phyloP scores from a whole-genome alignment of 2,888 invertebrate genomes.

The Autographa gamma region DNA sequence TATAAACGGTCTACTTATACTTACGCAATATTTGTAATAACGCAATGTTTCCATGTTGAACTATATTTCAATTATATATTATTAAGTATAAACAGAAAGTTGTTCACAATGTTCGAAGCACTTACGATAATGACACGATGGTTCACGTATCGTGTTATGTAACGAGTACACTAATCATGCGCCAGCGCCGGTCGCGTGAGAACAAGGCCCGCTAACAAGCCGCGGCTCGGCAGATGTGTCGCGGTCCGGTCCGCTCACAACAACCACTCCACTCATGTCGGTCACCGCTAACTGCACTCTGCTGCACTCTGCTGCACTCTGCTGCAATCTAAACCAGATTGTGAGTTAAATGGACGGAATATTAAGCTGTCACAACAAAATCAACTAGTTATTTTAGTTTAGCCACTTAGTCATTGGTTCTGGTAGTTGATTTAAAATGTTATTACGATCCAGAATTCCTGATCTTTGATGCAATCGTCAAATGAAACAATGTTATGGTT shows the following conservation, averaged over 20 bases:
- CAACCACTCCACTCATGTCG: constrained; percentile 4
- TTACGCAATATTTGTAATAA: too few relatives aligned
- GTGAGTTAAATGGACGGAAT: background rate
- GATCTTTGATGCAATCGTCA: too few relatives aligned
- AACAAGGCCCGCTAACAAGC: constrained; percentile 34
- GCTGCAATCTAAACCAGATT: background rate
- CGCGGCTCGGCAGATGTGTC: constrained; percentile 32
- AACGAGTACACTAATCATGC: constrained; percentile 5
- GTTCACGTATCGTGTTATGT: background rate
- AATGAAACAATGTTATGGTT: too few relatives aligned
- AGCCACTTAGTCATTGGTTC: too few relatives aligned
- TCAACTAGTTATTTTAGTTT: too few relatives aligned
- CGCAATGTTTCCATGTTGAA: too few relatives aligned
- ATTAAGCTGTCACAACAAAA: too few relatives aligned
- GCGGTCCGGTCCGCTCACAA: constrained; percentile 7
- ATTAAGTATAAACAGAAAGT: background rate
- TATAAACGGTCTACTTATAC: too few relatives aligned
- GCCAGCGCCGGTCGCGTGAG: constrained; percentile 39
- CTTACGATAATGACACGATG: constrained; percentile 1
- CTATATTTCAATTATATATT: too few relatives aligned
- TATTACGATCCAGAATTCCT: too few relatives aligned
- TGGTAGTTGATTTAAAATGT: too few relatives aligned
- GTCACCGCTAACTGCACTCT: constrained; percentile 1
- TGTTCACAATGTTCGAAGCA: background rate
- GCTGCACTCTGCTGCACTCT: background rate